phyloP scores from a whole-genome alignment of 1,140 invertebrate genomes.

The Ephestia elutella region DNA sequence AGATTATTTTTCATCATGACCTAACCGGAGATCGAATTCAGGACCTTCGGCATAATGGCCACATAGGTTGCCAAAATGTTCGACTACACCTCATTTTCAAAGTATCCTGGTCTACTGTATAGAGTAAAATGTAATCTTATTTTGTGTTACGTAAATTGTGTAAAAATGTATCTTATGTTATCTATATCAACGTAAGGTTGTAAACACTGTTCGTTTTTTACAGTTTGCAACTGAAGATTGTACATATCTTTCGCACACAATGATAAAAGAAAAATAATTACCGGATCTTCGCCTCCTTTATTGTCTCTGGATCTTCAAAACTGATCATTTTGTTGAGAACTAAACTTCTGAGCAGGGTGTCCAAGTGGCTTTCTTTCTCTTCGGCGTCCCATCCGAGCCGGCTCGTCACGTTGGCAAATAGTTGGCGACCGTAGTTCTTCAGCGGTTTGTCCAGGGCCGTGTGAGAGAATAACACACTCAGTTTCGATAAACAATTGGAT shows the following conservation, averaged over 20 bases:
- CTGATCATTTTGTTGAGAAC: slow-evolving; percentile 87
- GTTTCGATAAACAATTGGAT: slow-evolving; percentile 83
- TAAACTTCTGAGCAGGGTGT: slow-evolving; percentile 88
- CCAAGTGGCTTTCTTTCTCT: slow-evolving; percentile 85
- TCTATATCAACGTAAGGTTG: too few species aligned
- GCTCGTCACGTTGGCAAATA: slow-evolving; percentile 81
- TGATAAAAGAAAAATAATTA: slow-evolving; percentile 25
- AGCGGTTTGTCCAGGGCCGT: slow-evolving; percentile 84
- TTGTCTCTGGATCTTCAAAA: slow-evolving; percentile 84
- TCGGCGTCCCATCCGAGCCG: slow-evolving; percentile 87
- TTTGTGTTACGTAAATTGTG: too few species aligned
- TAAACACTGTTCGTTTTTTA: too few species aligned
- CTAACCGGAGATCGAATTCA: too few species aligned
- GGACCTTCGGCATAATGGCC: too few species aligned
- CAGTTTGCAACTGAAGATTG: not conserved
- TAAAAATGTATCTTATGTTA: too few species aligned
- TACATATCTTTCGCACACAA: too few species aligned
- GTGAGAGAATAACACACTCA: slow-evolving; percentile 84
- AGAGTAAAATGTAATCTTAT: too few species aligned
- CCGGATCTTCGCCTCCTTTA: slow-evolving; percentile 83
- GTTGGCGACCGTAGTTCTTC: slow-evolving; percentile 80
- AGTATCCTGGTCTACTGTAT: too few species aligned
- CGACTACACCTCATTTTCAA: too few species aligned
- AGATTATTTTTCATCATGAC: too few species aligned
- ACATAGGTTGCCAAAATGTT: too few species aligned